Conservation (phyloP, 2,797 vertebrate species). For the Lepus townsendii region DNA sequence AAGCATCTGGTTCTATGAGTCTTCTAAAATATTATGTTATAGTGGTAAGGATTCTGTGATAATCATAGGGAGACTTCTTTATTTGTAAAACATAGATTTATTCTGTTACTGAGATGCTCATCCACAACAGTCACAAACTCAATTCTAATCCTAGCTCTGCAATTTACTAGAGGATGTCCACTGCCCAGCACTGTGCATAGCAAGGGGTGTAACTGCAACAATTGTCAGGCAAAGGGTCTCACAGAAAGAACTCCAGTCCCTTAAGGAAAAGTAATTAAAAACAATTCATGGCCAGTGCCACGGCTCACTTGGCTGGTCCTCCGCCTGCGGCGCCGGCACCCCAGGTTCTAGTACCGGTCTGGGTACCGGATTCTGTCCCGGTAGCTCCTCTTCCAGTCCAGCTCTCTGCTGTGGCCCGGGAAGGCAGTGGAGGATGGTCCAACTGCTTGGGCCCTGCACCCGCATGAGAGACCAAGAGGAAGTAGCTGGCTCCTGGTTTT, state of each 20-base stretch:
- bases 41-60: background rate
- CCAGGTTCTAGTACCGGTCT: too few relatives aligned
- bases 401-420: too few relatives aligned
- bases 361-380: too few relatives aligned
- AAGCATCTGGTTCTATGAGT: background rate
- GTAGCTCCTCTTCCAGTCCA: too few relatives aligned
- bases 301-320: too few relatives aligned
- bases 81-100: background rate
- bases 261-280: constrained; percentile 22
- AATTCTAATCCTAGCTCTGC: background rate
- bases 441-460: too few relatives aligned
- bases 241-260: background rate
- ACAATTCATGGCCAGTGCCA: background rate
- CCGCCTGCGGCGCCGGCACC: too few relatives aligned
- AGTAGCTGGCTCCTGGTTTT: too few relatives aligned
- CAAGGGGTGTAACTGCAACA: background rate
- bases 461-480: too few relatives aligned
- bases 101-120: background rate
- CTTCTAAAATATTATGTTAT: background rate
- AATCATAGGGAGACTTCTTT: background rate
- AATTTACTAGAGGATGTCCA: background rate
- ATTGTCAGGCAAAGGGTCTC: background rate
- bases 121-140: background rate
- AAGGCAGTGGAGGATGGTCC: too few relatives aligned
- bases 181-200: background rate